A percentile compares a stretch with the other conserved stretches of the same genome.
Evolutionary conservation across 2,797 vertebrate genomes (phyloP).

Genomic region (Pantherophis vulpinus): DNA sequence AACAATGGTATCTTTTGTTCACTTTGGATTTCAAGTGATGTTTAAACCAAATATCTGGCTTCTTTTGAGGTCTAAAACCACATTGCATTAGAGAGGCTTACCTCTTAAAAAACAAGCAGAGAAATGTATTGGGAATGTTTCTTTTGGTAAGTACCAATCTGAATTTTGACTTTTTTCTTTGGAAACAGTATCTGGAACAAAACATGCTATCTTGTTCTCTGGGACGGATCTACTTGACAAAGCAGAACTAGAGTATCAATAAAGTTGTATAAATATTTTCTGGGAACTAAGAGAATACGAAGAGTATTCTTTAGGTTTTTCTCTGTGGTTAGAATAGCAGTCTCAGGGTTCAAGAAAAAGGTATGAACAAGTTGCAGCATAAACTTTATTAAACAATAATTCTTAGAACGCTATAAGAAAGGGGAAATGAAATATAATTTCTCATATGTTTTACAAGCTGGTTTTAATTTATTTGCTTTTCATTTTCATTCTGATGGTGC

Average conservation of each 20-base stretch:
- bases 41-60: neutral
- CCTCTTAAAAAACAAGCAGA: neutral
- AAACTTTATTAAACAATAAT: neutral
- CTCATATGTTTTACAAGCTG: neutral
- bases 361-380: neutral
- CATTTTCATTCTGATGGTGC: conserved; percentile 13
- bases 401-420: neutral
- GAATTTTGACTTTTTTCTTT: neutral
- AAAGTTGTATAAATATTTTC: neutral
- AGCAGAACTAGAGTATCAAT: neutral
- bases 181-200: conserved; percentile 4
- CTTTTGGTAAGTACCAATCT: neutral
- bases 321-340: neutral
- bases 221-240: neutral
- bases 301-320: neutral
- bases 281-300: neutral
- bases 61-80: neutral
- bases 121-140: neutral
- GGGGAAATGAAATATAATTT: conserved; percentile 2
- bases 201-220: neutral
- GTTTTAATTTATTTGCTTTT: conserved; percentile 23
- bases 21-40: neutral
- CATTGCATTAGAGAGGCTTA: neutral
- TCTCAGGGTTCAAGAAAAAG: neutral
- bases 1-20: neutral